Evolutionary conservation across 2,888 invertebrate genomes (phyloP).

Genomic region (Amphiduros pacificus): DNA sequence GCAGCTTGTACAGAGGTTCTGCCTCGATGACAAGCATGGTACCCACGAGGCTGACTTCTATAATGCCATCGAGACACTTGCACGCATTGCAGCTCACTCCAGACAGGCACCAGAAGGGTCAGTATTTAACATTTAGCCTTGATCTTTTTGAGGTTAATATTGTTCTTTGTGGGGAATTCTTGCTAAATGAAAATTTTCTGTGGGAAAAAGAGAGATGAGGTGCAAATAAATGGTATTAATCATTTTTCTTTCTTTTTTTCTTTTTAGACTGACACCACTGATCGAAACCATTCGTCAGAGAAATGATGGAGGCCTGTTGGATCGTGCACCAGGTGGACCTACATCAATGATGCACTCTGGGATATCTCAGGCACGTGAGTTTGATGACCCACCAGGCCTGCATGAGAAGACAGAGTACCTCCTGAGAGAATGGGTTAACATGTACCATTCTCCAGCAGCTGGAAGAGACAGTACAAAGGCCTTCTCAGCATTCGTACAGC

Average conservation of each 20-base stretch:
- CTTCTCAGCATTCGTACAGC: slow-evolving; percentile 90
- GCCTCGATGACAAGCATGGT: slow-evolving; percentile 72
- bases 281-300: slow-evolving; percentile 77
- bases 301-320: slow-evolving; percentile 75
- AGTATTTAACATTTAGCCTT: too few relatives aligned
- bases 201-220: too few relatives aligned
- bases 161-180: too few relatives aligned
- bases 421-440: slow-evolving; percentile 91
- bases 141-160: too few relatives aligned
- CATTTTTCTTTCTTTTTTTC: background rate
- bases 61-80: slow-evolving; percentile 83
- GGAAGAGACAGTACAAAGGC: slow-evolving; percentile 69
- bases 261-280: slow-evolving; percentile 68
- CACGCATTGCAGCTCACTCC: slow-evolving; percentile 72
- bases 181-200: too few relatives aligned
- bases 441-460: slow-evolving; percentile 74
- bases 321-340: slow-evolving; percentile 69
- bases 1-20: slow-evolving; percentile 82
- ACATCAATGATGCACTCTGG: slow-evolving; percentile 86
- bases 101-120: slow-evolving; percentile 81
- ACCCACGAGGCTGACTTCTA: slow-evolving; percentile 71
- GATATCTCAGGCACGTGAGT: slow-evolving; percentile 82
- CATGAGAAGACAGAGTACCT: slow-evolving; percentile 93
- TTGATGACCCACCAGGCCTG: slow-evolving; percentile 89
- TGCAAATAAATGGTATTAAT: too few relatives aligned